Conservation (phyloP, 2,113 vertebrate species). For the Pteropus alecto region DNA sequence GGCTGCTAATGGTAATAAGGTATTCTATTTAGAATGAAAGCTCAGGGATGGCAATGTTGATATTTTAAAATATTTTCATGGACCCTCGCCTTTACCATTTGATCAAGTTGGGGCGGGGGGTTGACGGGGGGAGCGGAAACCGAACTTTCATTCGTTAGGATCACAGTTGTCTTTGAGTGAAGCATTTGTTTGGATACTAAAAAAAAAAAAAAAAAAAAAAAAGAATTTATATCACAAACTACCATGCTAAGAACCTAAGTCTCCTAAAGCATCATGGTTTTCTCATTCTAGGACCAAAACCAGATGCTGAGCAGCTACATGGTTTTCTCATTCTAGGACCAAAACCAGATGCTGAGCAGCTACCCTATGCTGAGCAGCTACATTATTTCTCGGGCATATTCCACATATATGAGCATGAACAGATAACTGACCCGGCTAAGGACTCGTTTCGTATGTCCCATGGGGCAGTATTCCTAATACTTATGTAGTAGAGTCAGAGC, state of each 20-base stretch:
- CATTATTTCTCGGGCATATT: not conserved
- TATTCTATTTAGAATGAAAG: conserved; percentile 49
- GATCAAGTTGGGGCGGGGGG: not conserved
- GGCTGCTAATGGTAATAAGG: conserved; percentile 38
- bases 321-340: conserved; percentile 21
- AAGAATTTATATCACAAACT: not conserved
- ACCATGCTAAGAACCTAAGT: not conserved
- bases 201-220: conserved; percentile 29
- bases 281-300: conserved; percentile 19
- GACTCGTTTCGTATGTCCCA: conserved; percentile 8
- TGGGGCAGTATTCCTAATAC: conserved; percentile 40
- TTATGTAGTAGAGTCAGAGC: conserved; percentile 49
- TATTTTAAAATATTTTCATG: conserved; percentile 18
- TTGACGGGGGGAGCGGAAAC: too few species aligned
- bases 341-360: too few species aligned
- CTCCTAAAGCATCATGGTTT: not conserved
- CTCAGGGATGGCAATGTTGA: conserved; percentile 33
- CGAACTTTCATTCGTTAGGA: not conserved
- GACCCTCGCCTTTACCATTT: not conserved
- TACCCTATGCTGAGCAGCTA: not conserved
- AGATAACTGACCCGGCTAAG: not conserved
- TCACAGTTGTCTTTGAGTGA: not conserved
- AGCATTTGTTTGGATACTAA: conserved; percentile 4
- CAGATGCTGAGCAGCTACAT: not conserved
- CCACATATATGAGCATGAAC: not conserved